Conservation (phyloP, 1,140 invertebrate genomes). For the Ceratitis capitata region DNA sequence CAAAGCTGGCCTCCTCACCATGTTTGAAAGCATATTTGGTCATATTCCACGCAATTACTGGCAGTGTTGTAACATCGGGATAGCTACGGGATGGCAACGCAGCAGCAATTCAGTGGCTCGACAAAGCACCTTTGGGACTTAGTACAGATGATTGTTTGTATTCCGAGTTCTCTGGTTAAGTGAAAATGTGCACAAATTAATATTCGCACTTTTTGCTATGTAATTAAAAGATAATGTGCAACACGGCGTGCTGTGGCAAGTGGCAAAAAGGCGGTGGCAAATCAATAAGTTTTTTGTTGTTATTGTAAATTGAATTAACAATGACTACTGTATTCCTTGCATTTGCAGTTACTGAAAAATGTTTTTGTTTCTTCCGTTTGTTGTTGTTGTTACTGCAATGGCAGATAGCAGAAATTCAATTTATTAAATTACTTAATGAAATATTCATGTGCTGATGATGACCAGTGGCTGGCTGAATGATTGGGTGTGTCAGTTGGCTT, state of each 20-base stretch:
- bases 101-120: not conserved
- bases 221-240: slow-evolving; percentile 5
- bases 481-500: slow-evolving; percentile 17
- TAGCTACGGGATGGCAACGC: not conserved
- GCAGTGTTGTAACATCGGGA: not conserved
- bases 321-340: not conserved
- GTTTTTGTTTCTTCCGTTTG: not conserved
- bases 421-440: slow-evolving; percentile 39
- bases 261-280: not conserved
- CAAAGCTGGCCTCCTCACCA: no score
- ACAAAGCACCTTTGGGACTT: slow-evolving; percentile 10
- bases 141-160: no score
- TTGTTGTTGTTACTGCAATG: not conserved
- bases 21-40: not conserved
- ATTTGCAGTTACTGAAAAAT: not conserved
- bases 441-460: slow-evolving; percentile 33
- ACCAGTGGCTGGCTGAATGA: slow-evolving; percentile 21
- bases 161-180: slow-evolving; percentile 47
- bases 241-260: not conserved
- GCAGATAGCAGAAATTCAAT: slow-evolving; percentile 34
- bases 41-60: not conserved
- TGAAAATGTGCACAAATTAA: slow-evolving; percentile 65
- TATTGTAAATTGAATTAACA: not conserved
- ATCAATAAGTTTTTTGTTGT: not conserved
- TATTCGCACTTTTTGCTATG: slow-evolving; percentile 48